phyloP scores from a whole-genome alignment of 1,140 invertebrate species.

The Eriosoma lanigerum region DNA sequence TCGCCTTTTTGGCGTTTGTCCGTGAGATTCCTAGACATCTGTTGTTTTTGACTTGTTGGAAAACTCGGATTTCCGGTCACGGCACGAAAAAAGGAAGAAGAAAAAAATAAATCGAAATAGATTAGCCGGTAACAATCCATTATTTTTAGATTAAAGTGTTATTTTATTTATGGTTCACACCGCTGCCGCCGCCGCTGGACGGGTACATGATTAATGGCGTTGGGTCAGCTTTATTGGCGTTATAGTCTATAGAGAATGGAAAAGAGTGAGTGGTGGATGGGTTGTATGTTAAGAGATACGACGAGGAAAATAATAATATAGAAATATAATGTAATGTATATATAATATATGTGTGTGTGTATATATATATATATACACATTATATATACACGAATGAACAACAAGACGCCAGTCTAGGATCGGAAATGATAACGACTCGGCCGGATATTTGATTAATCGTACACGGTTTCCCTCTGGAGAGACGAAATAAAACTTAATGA shows the following conservation, averaged over 20 bases:
- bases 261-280: neutral
- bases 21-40: slow-evolving; percentile 44
- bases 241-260: neutral
- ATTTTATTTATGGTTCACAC: slow-evolving; percentile 50
- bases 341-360: too few relatives aligned
- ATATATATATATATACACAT: neutral
- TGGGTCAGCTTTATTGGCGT: slow-evolving; percentile 43
- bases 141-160: slow-evolving; percentile 50
- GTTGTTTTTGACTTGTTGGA: slow-evolving; percentile 41
- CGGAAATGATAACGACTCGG: slow-evolving; percentile 48
- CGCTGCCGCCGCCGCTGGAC: slow-evolving; percentile 3
- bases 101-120: slow-evolving; percentile 41
- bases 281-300: slow-evolving; percentile 27
- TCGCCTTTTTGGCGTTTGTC: slow-evolving; percentile 22
- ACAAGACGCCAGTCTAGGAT: slow-evolving; percentile 41
- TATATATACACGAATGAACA: neutral
- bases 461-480: neutral
- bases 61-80: slow-evolving; percentile 50
- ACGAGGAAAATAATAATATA: slow-evolving; percentile 30
- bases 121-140: slow-evolving; percentile 49
- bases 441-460: slow-evolving; percentile 51
- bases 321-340: slow-evolving; percentile 15
- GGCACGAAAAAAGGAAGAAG: neutral
- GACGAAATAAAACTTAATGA: slow-evolving; percentile 47
- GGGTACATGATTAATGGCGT: slow-evolving; percentile 49